Evolutionary conservation across 2,888 invertebrate genomes (phyloP).

Genomic region (Microctonus aethiopoides): DNA sequence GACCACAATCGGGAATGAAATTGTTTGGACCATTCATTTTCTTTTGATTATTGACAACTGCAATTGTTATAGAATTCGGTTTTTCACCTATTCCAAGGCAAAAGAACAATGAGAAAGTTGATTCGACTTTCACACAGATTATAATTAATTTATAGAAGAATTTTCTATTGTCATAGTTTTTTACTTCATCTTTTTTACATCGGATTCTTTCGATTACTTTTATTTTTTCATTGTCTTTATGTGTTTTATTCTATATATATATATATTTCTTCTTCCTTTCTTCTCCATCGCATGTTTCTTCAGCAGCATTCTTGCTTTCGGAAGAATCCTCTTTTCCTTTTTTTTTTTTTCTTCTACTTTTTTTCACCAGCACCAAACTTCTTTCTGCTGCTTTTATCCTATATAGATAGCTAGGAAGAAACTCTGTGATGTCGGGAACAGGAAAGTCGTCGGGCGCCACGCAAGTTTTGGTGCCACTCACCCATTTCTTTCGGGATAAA

Average conservation of each 20-base stretch:
- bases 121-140: background rate
- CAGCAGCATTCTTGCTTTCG: constrained; percentile 21
- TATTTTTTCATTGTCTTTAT: background rate
- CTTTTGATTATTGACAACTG: background rate
- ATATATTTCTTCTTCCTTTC: background rate
- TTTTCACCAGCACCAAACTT: constrained; percentile 6
- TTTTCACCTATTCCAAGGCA: background rate
- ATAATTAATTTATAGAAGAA: background rate
- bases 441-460: constrained; percentile 39
- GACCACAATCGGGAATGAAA: background rate
- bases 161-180: background rate
- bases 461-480: constrained; percentile 42
- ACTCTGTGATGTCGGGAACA: constrained; percentile 14
- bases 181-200: background rate
- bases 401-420: constrained; percentile 4
- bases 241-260: background rate
- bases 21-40: background rate
- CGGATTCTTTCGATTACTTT: background rate
- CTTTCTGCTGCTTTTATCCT: constrained; percentile 3
- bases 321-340: background rate
- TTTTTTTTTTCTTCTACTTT: background rate
- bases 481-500: constrained; percentile 37
- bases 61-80: background rate
- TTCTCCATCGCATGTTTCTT: constrained; percentile 11
- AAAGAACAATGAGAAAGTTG: background rate